These are phyloP conservation scores for Leptonema lineaticorne DNA, from an alignment of 1,140 invertebrate species.

Conservation along the genomic window DNA sequence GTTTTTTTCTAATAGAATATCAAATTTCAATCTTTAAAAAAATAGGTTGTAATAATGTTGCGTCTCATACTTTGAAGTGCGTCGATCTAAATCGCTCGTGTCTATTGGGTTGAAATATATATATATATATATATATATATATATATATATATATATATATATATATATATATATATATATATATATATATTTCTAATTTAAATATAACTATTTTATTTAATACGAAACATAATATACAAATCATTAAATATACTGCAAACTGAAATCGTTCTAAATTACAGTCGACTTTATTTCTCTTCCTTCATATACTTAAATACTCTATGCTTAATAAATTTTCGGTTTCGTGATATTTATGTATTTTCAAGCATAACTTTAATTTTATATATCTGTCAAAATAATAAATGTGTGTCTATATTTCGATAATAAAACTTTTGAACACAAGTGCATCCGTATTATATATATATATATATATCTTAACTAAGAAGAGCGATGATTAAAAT, in stretches of 20 bases:
- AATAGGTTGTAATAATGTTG: background rate
- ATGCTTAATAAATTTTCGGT: background rate
- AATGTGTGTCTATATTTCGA: too few species aligned
- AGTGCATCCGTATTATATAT: too few species aligned
- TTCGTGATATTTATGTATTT: too few species aligned
- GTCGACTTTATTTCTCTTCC: too few species aligned
- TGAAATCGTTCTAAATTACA: background rate
- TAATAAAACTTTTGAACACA: too few species aligned
- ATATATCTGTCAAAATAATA: too few species aligned
- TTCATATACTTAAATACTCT: background rate
- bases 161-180: background rate
- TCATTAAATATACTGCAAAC: background rate
- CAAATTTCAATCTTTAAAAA: background rate
- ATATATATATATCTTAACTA: too few species aligned
- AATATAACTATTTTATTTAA: background rate
- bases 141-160: background rate
- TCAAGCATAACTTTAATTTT: too few species aligned
- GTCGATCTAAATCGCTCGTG: background rate
- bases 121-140: background rate
- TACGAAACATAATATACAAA: background rate
- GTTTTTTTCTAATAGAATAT: background rate
- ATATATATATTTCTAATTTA: background rate
- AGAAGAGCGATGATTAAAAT: too few species aligned
- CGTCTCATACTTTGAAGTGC: background rate
- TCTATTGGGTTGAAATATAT: background rate